Percentiles rank a stretch among this genome's conserved stretches.
These are phyloP conservation scores for Lutraria lutraria DNA, from an alignment of 2,888 invertebrate species.

Conservation along the genomic window DNA sequence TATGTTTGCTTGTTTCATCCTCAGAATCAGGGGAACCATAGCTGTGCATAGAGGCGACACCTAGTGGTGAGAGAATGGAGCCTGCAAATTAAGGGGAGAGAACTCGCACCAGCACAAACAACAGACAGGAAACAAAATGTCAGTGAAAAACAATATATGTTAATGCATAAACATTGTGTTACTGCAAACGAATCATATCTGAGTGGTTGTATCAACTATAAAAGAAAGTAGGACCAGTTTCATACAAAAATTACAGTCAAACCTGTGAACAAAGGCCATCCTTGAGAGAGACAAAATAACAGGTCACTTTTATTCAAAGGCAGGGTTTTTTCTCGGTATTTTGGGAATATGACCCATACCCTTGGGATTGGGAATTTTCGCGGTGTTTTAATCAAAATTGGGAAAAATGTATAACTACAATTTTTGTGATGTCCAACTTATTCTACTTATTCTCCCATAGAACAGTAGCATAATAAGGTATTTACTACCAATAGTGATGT, in stretches of 20 bases:
- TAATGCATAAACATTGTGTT: conserved; percentile 26
- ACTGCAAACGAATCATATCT: conserved; percentile 5
- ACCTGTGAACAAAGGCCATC: no score
- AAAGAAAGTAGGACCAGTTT: background rate
- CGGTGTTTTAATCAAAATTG: no score
- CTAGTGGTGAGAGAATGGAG: conserved; percentile 81
- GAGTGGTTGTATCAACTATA: background rate
- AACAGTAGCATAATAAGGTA: no score
- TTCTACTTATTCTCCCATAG: no score
- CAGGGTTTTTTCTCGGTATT: no score
- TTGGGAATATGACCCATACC: background rate
- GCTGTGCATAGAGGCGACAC: conserved; percentile 80
- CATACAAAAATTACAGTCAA: background rate
- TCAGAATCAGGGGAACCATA: conserved; percentile 77
- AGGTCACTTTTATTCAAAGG: no score
- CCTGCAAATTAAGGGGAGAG: conserved; percentile 75
- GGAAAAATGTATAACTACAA: no score
- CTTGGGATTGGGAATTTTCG: no score
- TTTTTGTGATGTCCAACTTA: no score
- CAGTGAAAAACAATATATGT: conserved; percentile 37
- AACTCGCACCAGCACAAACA: conserved; percentile 53
- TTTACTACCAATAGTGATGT: no score
- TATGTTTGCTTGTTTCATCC: conserved; percentile 70
- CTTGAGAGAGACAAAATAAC: no score
- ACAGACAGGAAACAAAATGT: conserved; percentile 35